Base-by-base conservation (phyloP, 2,888 invertebrate species). In the Sarcophaga rosellei region DNA sequence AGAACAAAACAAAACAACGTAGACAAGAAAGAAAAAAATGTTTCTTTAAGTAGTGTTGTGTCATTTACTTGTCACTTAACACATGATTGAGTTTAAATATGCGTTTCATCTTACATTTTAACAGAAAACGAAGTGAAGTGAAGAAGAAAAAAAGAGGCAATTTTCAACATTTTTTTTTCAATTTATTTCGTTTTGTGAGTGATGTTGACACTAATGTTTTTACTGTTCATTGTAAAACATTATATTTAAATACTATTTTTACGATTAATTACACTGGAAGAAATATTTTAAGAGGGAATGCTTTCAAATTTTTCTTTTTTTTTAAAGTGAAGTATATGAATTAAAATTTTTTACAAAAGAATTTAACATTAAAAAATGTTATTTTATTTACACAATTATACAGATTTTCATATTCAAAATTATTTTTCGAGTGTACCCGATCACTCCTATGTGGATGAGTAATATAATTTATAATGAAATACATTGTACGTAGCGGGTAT, bases 41-140 rank as follows among this genome's bases (percentile, higher is more conserved):
- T n/a, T n/a, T n/a, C n/a, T n/a, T n/a, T n/a, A n/a, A n/a, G n/a
- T n/a, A n/a, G n/a, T n/a, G n/a, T n/a, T n/a, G n/a, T n/a, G n/a
- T n/a, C n/a, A n/a, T n/a, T n/a, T 89, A 87, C 89, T 90, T 88
- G 91, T 90, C 91, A 89, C 89, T 88, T 90, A 85, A 90, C 89
- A 90, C 90, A 90, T 91, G 92, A 91, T 91, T 91, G 90, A 91
- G 70, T 87, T 85, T 77, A 80, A 85, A 81, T 77, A 80, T 79
- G 61, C 83, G 77, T 83, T 83, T 86, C 83, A 86, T 73, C 75
- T 83, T 80, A 75, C 81, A 78, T 81, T 81, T 63, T 23, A 68
- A 66, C 25, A 45, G 47, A 62, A 76, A 76, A n/a, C n/a, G n/a
- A n/a, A n/a, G n/a, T 25, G 69, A 61, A 72, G 25, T 11, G 17